Base-by-base conservation (phyloP, 2,797 vertebrate species). In the Tapirus indicus region DNA sequence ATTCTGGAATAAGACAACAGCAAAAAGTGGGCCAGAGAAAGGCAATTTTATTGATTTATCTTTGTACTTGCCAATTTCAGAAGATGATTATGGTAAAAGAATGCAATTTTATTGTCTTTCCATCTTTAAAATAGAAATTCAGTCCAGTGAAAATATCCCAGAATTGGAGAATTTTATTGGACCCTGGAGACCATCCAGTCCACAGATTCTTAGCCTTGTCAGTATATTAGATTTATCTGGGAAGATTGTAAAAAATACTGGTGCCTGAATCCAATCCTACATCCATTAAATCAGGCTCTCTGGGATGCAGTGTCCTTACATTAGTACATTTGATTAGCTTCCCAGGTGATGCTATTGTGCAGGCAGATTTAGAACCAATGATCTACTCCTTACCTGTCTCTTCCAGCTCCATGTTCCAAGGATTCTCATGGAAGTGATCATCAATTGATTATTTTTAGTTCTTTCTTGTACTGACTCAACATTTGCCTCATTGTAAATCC, bases 1-100 rank as follows among this genome's bases (percentile, higher is more conserved):
- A 2, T n/a, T 71, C 41, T 29, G 3, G 29, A 91, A 52, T 47
- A 95, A 64, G 20, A 79, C 11, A 56, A 71, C 41, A 71, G 17
- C 52, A 79, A 64, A 62, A 93, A 84, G 72, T 79, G 11, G 11
- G 27, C 54, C 49, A 60, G 49, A 69, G 7, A 41, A 69, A 93
- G 35, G 27, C 27, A 62, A 6, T 62, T 74, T 82, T 75, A 44
- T 74, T 88, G 80, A 58, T 95, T 77, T 93, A 38, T 41, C 16
- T 38, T 95, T 44, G n/a, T 82, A 38, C 18, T 88, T 77, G 23
- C 71, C 54, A 47, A 78, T 1, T 2, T 85, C 44, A 69, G 14
- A 93, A 66, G 64, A 83, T 84, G 58, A 72, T n/a, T 86, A 9
- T 38, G 38, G 64, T 89, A 71, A 84, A 84, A 62, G 47, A 74